phyloP scores from a whole-genome alignment of 2,888 invertebrate genomes.

The Xestia rhomboidea region DNA sequence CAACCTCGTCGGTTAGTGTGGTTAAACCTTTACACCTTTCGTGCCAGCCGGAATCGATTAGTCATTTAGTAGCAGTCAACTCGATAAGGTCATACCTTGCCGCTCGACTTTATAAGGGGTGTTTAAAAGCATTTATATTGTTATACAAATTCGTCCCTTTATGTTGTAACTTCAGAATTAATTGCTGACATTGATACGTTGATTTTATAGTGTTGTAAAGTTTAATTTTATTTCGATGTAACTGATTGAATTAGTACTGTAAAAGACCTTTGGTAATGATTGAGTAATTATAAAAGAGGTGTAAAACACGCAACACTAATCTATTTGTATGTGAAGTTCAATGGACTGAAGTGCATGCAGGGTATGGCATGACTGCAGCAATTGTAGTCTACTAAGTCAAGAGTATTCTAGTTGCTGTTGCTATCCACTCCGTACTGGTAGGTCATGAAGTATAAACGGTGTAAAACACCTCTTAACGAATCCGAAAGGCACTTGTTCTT shows the following conservation, averaged over 20 bases:
- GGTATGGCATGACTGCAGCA: conserved; percentile 2
- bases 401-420: background rate
- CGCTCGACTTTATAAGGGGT: conserved; percentile 41
- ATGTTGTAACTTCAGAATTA: conserved; percentile 23
- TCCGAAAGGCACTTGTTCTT: too few species aligned
- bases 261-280: background rate
- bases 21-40: conserved; percentile 43
- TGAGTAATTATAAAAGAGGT: conserved; percentile 13
- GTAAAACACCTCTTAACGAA: too few species aligned
- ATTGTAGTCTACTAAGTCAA: background rate
- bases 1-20: conserved; percentile 13
- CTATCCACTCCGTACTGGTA: too few species aligned
- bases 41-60: conserved; percentile 66
- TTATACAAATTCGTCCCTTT: conserved; percentile 35
- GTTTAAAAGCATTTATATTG: conserved; percentile 37
- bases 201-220: conserved; percentile 7
- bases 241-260: conserved; percentile 7
- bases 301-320: conserved; percentile 22
- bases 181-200: conserved; percentile 39
- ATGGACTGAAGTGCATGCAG: conserved; percentile 29
- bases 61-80: conserved; percentile 57
- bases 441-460: too few species aligned
- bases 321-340: conserved; percentile 4
- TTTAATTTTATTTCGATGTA: conserved; percentile 6
- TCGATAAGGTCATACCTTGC: conserved; percentile 65